Evolutionary conservation across 2,888 invertebrate genomes (phyloP).

Genomic region (Agrotis clavis): DNA sequence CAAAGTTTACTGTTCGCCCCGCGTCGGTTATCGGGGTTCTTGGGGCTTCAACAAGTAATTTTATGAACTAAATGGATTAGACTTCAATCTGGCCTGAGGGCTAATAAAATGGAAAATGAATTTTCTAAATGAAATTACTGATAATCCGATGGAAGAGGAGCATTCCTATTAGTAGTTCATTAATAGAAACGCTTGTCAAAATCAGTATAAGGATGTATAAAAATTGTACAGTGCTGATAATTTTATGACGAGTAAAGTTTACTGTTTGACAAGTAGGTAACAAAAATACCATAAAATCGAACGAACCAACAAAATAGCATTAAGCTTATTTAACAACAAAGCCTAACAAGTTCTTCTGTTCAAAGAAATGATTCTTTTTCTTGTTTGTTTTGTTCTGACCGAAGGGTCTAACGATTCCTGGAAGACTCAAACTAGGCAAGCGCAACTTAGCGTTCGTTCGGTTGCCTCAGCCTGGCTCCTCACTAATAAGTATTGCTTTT

Average conservation of each 20-base stretch:
- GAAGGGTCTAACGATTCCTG: slow-evolving; percentile 38
- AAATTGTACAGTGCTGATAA: background rate
- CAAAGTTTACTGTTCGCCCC: background rate
- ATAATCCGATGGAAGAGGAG: background rate
- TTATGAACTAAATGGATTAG: slow-evolving; percentile 6
- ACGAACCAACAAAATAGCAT: background rate
- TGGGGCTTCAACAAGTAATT: slow-evolving; percentile 2
- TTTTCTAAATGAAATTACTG: background rate
- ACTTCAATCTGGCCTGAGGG: slow-evolving; percentile 7
- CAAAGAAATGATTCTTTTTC: slow-evolving; percentile 30
- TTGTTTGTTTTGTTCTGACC: slow-evolving; percentile 31
- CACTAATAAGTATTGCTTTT: no score
- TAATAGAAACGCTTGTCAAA: background rate
- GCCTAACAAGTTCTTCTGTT: slow-evolving; percentile 18
- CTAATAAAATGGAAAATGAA: slow-evolving; percentile 9
- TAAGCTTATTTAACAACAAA: slow-evolving; percentile 12
- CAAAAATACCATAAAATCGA: slow-evolving; percentile 3
- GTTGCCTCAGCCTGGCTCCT: background rate
- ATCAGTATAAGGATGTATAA: no score
- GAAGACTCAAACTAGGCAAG: slow-evolving; percentile 22
- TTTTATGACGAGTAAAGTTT: background rate
- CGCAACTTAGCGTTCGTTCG: slow-evolving; percentile 20
- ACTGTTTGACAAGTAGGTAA: background rate
- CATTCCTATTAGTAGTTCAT: background rate
- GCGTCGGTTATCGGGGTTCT: background rate